Evolutionary conservation across 2,113 vertebrate species (phyloP).

Genomic region (Sprattus sprattus): DNA sequence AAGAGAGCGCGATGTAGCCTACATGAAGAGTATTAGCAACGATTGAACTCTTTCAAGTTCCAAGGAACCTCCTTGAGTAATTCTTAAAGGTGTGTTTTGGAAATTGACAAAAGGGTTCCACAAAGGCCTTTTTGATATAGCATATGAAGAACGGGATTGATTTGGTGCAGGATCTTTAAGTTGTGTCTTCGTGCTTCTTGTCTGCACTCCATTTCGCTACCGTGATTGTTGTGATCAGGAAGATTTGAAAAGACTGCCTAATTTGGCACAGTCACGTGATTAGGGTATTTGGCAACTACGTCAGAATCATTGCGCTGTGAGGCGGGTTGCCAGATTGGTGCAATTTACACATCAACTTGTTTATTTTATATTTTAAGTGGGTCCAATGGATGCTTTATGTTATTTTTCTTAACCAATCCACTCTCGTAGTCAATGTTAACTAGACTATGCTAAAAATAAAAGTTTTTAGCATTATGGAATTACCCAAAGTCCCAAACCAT

Average conservation of each 20-base stretch:
- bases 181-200: background rate
- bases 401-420: too few species aligned
- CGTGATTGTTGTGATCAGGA: background rate
- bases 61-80: background rate
- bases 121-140: background rate
- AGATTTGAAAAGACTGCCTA: slow-evolving; percentile 9
- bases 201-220: background rate
- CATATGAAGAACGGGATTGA: background rate
- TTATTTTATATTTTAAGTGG: background rate
- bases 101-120: background rate
- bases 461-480: too few species aligned
- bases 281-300: background rate
- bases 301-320: background rate
- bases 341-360: background rate
- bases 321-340: background rate
- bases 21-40: too few species aligned
- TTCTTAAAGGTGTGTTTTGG: background rate
- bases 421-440: too few species aligned
- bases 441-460: too few species aligned
- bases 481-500: too few species aligned
- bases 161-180: background rate
- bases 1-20: background rate
- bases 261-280: slow-evolving; percentile 12
- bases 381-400: too few species aligned
- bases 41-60: background rate